These are phyloP conservation scores for Promerops cafer DNA, from an alignment of 2,113 vertebrate genomes.

Conservation along the genomic window DNA sequence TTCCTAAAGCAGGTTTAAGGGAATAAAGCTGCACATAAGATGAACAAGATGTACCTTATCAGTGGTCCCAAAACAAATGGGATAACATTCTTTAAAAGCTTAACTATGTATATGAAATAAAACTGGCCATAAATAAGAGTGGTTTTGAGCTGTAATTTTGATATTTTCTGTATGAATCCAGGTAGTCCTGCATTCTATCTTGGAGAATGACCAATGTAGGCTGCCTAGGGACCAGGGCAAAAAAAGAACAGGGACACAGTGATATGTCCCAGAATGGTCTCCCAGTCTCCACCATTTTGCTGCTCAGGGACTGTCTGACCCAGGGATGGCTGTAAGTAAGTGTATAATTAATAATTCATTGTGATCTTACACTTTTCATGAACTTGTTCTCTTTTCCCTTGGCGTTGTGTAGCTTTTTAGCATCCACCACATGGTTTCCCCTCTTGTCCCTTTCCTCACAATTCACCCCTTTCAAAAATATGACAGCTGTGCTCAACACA, in stretches of 20 bases:
- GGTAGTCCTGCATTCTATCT: neutral
- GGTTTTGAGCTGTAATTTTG: neutral
- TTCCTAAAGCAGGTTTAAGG: neutral
- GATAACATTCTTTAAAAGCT: neutral
- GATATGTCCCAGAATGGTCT: neutral
- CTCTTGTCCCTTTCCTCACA: neutral
- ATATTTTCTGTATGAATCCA: neutral
- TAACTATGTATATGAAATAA: neutral
- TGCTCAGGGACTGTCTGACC: constrained; percentile 1
- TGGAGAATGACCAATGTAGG: neutral
- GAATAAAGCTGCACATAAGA: neutral
- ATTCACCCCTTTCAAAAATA: neutral
- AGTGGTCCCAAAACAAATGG: neutral
- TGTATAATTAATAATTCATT: constrained; percentile 31
- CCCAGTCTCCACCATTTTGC: neutral
- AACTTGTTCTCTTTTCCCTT: neutral
- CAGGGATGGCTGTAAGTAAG: neutral
- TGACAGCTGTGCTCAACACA: neutral
- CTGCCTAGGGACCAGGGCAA: neutral
- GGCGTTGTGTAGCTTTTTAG: neutral
- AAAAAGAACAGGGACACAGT: neutral
- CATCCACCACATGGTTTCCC: neutral
- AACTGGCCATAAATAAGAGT: neutral
- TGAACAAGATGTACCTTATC: neutral
- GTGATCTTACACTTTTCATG: neutral